Percentiles rank a stretch among this genome's conserved stretches.
phyloP scores from a whole-genome alignment of 2,888 invertebrate genomes.

The Spicauda simplicius region DNA sequence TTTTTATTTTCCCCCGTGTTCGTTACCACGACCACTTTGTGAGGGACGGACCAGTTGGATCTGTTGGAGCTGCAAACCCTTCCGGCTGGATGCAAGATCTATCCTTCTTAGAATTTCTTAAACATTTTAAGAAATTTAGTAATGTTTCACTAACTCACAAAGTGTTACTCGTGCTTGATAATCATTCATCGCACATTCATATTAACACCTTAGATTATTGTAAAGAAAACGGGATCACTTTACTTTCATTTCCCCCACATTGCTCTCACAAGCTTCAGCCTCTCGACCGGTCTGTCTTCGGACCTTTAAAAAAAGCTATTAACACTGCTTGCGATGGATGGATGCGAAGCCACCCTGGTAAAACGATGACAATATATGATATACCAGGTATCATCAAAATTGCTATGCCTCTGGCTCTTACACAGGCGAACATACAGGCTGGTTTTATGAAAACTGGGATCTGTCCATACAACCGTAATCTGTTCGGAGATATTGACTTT shows the following conservation, averaged over 20 bases:
- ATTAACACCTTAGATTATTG: slow-evolving; percentile 37
- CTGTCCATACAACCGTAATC: slow-evolving; percentile 7
- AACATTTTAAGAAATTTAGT: slow-evolving; percentile 46
- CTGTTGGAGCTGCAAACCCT: slow-evolving; percentile 40
- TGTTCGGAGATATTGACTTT: neutral
- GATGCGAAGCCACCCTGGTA: slow-evolving; percentile 50
- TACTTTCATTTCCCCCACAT: slow-evolving; percentile 5
- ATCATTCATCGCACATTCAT: slow-evolving; percentile 48
- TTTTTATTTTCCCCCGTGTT: slow-evolving; percentile 48
- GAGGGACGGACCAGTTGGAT: slow-evolving; percentile 43
- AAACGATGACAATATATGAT: slow-evolving; percentile 41
- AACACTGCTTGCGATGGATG: slow-evolving; percentile 48
- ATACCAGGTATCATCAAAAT: slow-evolving; percentile 17
- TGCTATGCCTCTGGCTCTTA: slow-evolving; percentile 22
- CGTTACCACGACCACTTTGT: slow-evolving; percentile 38
- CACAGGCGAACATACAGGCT: slow-evolving; percentile 7
- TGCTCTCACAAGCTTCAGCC: slow-evolving; percentile 12
- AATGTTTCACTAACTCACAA: slow-evolving; percentile 37
- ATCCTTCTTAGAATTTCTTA: slow-evolving; percentile 43
- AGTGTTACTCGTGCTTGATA: slow-evolving; percentile 48
- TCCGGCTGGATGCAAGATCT: slow-evolving; percentile 44
- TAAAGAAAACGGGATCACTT: neutral
- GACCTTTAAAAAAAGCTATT: slow-evolving; percentile 36
- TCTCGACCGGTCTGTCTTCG: neutral
- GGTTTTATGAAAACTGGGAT: slow-evolving; percentile 6